A percentile compares a stretch with the other conserved stretches of the same genome.
Evolutionary conservation across 2,888 invertebrate species (phyloP).

Genomic region (Dascillus cervinus): DNA sequence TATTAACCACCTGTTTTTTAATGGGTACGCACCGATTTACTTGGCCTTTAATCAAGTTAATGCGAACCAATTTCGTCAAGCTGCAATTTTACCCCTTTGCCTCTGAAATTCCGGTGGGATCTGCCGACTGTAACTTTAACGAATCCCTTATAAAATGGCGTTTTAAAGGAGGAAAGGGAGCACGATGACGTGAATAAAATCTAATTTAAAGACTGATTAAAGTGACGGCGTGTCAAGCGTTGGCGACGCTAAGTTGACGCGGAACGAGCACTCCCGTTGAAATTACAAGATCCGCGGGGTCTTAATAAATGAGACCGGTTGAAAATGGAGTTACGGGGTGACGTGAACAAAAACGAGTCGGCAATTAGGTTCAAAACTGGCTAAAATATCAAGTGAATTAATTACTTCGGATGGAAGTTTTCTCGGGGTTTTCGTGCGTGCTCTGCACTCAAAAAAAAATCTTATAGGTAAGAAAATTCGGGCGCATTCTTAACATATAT

Average conservation of each 20-base stretch:
- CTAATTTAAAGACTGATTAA: conserved; percentile 29
- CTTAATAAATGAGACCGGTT: conserved; percentile 24
- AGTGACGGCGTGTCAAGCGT: conserved; percentile 30
- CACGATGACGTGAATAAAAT: conserved; percentile 24
- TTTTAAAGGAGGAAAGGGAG: conserved; percentile 11
- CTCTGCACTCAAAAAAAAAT: too few relatives aligned
- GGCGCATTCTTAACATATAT: too few relatives aligned
- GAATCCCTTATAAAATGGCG: conserved; percentile 12
- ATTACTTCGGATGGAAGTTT: conserved; percentile 4
- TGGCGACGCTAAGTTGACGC: conserved; percentile 31
- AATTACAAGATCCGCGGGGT: conserved; percentile 24
- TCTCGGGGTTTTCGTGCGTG: too few relatives aligned
- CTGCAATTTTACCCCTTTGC: conserved; percentile 16
- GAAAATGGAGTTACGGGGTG: conserved; percentile 15
- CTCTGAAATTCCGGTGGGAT: conserved; percentile 10
- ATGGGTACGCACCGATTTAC: too few relatives aligned
- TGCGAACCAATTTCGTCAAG: conserved; percentile 20
- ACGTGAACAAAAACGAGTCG: conserved; percentile 11
- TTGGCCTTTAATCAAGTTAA: conserved; percentile 18
- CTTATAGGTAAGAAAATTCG: too few relatives aligned
- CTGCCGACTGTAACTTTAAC: conserved; percentile 8
- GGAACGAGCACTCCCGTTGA: conserved; percentile 27
- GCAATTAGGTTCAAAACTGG: conserved; percentile 11
- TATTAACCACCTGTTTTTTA: conserved; percentile 15
- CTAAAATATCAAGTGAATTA: conserved; percentile 6